A percentile compares a stretch with the other conserved stretches of the same genome.
Evolutionary conservation across 2,888 invertebrate species (phyloP).

Genomic region (Phragmatobia fuliginosa): DNA sequence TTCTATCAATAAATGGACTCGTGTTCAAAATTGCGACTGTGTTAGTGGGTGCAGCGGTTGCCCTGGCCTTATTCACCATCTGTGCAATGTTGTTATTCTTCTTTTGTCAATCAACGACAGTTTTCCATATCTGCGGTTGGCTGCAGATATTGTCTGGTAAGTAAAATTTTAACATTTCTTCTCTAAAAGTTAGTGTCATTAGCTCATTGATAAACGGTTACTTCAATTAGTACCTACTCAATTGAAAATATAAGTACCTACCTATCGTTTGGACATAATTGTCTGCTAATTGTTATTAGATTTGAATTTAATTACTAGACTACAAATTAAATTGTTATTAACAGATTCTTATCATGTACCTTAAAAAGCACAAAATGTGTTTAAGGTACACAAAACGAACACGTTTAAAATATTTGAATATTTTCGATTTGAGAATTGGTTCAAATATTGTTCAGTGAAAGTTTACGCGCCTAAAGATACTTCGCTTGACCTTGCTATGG

Average conservation of each 20-base stretch:
- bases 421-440: conserved; percentile 25
- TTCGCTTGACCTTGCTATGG: conserved; percentile 59
- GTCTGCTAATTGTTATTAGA: not conserved
- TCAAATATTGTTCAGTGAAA: conserved; percentile 55
- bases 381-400: conserved; percentile 23
- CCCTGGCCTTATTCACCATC: conserved; percentile 94
- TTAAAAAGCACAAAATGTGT: conserved; percentile 25
- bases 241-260: no score
- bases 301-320: not conserved
- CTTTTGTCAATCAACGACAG: conserved; percentile 96
- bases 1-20: conserved; percentile 92
- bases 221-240: no score
- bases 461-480: conserved; percentile 52
- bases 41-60: conserved; percentile 94
- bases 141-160: conserved; percentile 98
- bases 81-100: conserved; percentile 96
- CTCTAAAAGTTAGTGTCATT: not conserved
- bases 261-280: not conserved
- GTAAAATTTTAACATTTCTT: conserved; percentile 50
- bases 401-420: conserved; percentile 5
- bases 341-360: not conserved
- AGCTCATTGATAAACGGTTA: not conserved
- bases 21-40: conserved; percentile 96
- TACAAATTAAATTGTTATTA: not conserved
- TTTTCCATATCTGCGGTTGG: conserved; percentile 97